Percentiles rank a stretch among this genome's conserved stretches.
These are phyloP conservation scores for Belgica antarctica DNA, from an alignment of 2,888 invertebrate species.

Conservation along the genomic window DNA sequence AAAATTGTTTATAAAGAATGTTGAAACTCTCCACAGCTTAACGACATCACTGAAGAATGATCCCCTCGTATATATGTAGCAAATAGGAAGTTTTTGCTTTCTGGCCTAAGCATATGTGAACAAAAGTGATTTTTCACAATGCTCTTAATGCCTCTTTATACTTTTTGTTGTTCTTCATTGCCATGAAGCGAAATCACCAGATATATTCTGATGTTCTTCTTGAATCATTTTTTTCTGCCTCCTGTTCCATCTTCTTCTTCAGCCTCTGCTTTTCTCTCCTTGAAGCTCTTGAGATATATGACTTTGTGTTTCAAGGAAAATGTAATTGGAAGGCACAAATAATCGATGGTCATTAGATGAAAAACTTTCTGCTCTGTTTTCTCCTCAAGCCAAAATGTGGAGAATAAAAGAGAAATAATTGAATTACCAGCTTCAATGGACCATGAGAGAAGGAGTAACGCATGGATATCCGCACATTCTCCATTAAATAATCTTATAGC, in stretches of 20 bases:
- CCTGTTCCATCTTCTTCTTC: too few relatives aligned
- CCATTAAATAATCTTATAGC: background rate
- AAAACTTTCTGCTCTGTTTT: slow-evolving; percentile 1
- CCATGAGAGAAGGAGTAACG: background rate
- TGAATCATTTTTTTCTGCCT: background rate
- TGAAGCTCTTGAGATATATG: slow-evolving; percentile 9
- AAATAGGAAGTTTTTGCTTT: background rate
- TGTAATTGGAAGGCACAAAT: slow-evolving; percentile 17
- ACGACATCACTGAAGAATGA: too few relatives aligned
- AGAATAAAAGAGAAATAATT: slow-evolving; percentile 25
- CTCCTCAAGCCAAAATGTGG: background rate
- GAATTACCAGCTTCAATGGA: slow-evolving; percentile 26
- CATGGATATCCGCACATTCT: background rate
- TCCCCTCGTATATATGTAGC: too few relatives aligned
- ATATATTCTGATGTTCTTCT: slow-evolving; percentile 3
- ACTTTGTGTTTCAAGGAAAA: background rate
- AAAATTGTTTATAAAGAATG: too few relatives aligned
- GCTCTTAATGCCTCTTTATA: slow-evolving; percentile 27
- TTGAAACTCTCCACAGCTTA: too few relatives aligned
- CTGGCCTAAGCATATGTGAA: background rate
- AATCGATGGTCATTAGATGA: slow-evolving; percentile 34
- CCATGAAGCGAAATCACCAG: slow-evolving; percentile 2
- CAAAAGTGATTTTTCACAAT: slow-evolving; percentile 33
- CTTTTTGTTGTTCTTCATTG: background rate
- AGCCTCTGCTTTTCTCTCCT: background rate